Percentiles rank a stretch among this genome's conserved stretches.
Conservation (phyloP, 2,888 invertebrate species). For the Trichopria drosophilae region DNA sequence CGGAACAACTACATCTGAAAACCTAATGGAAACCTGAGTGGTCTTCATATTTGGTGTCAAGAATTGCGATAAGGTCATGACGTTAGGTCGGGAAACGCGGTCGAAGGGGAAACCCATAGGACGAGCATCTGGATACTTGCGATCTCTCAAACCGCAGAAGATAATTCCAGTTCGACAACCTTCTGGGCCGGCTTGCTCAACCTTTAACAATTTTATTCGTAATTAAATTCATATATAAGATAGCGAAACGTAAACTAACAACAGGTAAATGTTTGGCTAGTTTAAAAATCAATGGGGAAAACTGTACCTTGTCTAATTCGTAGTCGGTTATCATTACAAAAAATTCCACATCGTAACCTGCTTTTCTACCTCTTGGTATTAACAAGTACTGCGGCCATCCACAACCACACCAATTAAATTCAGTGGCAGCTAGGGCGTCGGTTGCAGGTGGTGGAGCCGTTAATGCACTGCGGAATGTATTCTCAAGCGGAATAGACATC, state of each 20-base stretch:
- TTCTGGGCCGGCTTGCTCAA: slow-evolving; percentile 27
- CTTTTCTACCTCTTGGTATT: slow-evolving; percentile 70
- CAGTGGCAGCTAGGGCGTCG: slow-evolving; percentile 55
- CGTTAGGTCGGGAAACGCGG: slow-evolving; percentile 64
- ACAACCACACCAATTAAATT: slow-evolving; percentile 84
- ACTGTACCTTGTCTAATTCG: slow-evolving; percentile 66
- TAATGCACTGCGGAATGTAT: slow-evolving; percentile 84
- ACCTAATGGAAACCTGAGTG: slow-evolving; percentile 66
- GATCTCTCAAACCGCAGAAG: slow-evolving; percentile 76
- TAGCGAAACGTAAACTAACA: no score
- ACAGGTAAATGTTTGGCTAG: not conserved
- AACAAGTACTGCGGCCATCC: slow-evolving; percentile 87
- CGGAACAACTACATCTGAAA: slow-evolving; percentile 62
- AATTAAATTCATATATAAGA: not conserved
- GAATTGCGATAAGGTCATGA: slow-evolving; percentile 67
- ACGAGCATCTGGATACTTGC: no score
- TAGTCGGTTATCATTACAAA: slow-evolving; percentile 81
- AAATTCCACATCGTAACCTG: slow-evolving; percentile 70
- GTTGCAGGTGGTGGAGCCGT: slow-evolving; percentile 63
- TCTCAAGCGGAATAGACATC: slow-evolving; percentile 77
- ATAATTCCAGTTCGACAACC: slow-evolving; percentile 73
- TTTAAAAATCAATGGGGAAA: no score
- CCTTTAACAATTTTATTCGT: slow-evolving; percentile 29
- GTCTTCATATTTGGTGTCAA: slow-evolving; percentile 74
- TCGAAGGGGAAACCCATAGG: slow-evolving; percentile 86